Evolutionary conservation across 2,888 invertebrate species (phyloP), one percentile per base, ranked within the genome.

Genomic region (Nemurella pictetii): DNA sequence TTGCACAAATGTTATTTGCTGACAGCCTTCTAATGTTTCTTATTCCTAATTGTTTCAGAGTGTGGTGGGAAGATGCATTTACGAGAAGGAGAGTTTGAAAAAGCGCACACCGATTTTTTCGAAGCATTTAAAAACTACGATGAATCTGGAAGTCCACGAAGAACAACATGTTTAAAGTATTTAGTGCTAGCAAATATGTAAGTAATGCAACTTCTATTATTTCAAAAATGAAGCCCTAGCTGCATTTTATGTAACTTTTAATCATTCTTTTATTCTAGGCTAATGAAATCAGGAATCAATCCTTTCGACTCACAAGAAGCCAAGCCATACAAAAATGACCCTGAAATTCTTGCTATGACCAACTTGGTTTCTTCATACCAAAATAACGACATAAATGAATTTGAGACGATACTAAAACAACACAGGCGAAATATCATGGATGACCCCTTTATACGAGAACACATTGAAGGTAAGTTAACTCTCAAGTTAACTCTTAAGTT

Each of bases 11-110:
- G n/a, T n/a, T n/a, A n/a, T n/a, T n/a, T n/a, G n/a, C n/a, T n/a
- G n/a, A n/a, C n/a, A n/a, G n/a, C n/a, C n/a, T n/a, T n/a, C n/a
- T n/a, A n/a, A n/a, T n/a, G n/a, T n/a, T n/a, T n/a, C n/a, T n/a
- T n/a, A n/a, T n/a, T n/a, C n/a, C n/a, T 27, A 78, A 84, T 78
- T 32, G 88, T 88, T 90, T 84, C 88, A 95, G 99, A 99, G 91
- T 99, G 99, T 91, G 99, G 99, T 4, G 99, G 99, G 0, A 99
- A 99, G 91, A 99, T 99, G 99, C 99, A 99, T 91, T 92, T 99
- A 80, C 94, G 99, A 28, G 99, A 99, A 92, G 98, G 98, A 3
- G 99, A 99, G 91, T 99, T 99, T 90, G 99, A 99, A 90, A 97
- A 98, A 90, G 99, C 99, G 0, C 99, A 99, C 91, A 99, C 99